Conservation (phyloP, 2,113 vertebrate genomes). For the Tetrao urogallus region DNA sequence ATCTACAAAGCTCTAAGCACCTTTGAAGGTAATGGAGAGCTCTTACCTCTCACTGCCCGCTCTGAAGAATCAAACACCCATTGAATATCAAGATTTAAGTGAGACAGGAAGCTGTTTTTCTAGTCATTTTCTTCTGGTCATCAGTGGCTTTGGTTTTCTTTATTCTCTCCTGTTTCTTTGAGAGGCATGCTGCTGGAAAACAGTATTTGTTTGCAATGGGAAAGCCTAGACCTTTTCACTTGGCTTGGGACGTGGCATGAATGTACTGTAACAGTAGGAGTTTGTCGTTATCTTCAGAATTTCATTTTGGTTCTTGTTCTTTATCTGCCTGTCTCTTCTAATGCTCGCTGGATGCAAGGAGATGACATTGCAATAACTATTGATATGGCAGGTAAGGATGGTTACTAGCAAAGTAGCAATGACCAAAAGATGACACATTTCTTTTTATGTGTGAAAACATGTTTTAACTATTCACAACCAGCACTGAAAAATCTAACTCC, state of each 20-base stretch:
- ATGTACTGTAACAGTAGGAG: not conserved
- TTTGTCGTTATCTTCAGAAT: not conserved
- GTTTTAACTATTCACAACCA: conserved; percentile 21
- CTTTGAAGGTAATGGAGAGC: not conserved
- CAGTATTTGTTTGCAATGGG: not conserved
- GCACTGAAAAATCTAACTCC: not conserved
- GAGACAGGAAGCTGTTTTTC: not conserved
- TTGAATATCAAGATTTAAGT: not conserved
- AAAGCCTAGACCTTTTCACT: not conserved
- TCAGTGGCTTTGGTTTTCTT: not conserved
- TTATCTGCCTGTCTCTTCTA: not conserved
- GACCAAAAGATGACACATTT: conserved; percentile 17
- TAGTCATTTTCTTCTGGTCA: not conserved
- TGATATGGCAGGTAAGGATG: not conserved
- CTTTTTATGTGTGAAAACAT: not conserved
- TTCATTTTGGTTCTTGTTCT: not conserved
- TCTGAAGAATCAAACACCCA: not conserved
- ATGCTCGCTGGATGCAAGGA: not conserved
- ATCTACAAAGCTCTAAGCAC: not conserved
- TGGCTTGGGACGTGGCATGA: not conserved
- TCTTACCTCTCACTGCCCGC: not conserved
- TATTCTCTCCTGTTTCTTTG: not conserved
- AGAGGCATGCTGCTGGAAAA: not conserved
- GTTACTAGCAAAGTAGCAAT: not conserved
- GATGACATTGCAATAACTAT: not conserved